Evolutionary conservation across 2,888 invertebrate genomes (phyloP).

Genomic region (Rhamphomyia laevipes): DNA sequence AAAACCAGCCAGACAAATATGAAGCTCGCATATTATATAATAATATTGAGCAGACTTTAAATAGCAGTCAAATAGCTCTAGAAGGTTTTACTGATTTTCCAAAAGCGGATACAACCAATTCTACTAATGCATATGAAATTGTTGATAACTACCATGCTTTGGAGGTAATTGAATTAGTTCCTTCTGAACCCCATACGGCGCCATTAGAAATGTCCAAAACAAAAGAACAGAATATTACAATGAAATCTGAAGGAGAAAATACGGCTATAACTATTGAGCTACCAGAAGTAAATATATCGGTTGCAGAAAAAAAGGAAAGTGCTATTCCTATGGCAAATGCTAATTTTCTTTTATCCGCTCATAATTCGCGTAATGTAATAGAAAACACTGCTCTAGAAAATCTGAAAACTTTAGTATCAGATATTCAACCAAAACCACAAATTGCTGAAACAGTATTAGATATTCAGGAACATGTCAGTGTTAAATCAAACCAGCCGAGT

Average conservation of each 20-base stretch:
- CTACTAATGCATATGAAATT: too few species aligned
- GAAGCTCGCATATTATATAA: constrained; percentile 35
- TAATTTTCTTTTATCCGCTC: constrained; percentile 16
- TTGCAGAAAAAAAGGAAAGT: constrained; percentile 11
- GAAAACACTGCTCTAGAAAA: constrained; percentile 23
- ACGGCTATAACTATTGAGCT: constrained; percentile 18
- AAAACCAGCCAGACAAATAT: constrained; percentile 19
- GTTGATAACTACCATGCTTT: too few species aligned
- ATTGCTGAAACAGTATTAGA: constrained; percentile 15
- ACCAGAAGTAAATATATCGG: constrained; percentile 15
- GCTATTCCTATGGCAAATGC: constrained; percentile 17
- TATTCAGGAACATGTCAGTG: constrained; percentile 21
- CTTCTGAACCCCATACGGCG: too few species aligned
- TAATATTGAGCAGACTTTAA: constrained; percentile 25
- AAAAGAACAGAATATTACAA: constrained; percentile 4
- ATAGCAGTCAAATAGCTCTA: constrained; percentile 5
- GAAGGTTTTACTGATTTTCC: neutral
- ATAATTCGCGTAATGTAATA: constrained; percentile 15
- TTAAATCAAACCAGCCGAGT: constrained; percentile 16
- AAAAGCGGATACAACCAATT: too few species aligned
- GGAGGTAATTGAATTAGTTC: too few species aligned
- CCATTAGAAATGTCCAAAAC: too few species aligned
- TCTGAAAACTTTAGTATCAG: constrained; percentile 11
- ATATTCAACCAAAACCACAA: constrained; percentile 16
- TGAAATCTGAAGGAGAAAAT: constrained; percentile 14